These are phyloP conservation scores for Hypomecis punctinalis DNA, from an alignment of 2,888 invertebrate species.

Conservation along the genomic window DNA sequence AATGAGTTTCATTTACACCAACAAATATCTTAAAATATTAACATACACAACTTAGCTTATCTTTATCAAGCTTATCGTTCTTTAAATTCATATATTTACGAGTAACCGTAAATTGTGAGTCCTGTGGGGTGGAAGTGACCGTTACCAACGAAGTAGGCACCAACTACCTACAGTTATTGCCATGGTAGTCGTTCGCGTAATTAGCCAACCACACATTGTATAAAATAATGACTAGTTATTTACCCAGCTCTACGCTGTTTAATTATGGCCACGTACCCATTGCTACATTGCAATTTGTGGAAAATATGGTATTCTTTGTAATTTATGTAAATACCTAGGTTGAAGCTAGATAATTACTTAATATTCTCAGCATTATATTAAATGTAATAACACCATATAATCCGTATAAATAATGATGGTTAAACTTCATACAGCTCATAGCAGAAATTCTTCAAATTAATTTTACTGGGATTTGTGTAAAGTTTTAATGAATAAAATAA, in stretches of 20 bases:
- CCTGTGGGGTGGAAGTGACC: constrained; percentile 52
- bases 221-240: constrained; percentile 22
- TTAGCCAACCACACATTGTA: constrained; percentile 16
- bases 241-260: constrained; percentile 8
- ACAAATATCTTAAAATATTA: too few species aligned
- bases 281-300: constrained; percentile 5
- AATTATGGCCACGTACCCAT: background rate
- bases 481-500: too few species aligned
- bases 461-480: too few species aligned
- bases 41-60: too few species aligned
- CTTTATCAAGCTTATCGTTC: too few species aligned
- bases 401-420: too few species aligned
- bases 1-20: too few species aligned
- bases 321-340: background rate
- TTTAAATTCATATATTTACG: background rate
- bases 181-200: too few species aligned
- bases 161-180: constrained; percentile 14
- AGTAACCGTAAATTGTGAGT: background rate
- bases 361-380: background rate
- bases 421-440: too few species aligned
- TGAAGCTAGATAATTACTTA: background rate
- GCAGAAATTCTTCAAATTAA: too few species aligned
- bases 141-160: constrained; percentile 38
- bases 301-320: constrained; percentile 8
- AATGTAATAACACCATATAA: too few species aligned